These are phyloP conservation scores for Drosophila demipolita DNA, from an alignment of 2,888 invertebrate genomes.

Conservation along the genomic window DNA sequence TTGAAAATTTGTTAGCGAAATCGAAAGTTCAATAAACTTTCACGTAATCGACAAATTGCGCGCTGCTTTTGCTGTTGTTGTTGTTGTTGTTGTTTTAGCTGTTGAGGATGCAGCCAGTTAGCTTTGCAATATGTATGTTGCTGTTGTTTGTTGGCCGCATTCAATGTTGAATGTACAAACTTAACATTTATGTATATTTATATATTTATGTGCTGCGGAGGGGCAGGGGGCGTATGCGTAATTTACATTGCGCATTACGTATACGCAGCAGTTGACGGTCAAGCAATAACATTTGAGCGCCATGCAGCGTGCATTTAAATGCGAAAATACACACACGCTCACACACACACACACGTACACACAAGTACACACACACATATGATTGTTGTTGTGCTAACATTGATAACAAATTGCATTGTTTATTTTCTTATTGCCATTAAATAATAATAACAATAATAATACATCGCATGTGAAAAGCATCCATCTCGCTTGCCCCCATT, in stretches of 20 bases:
- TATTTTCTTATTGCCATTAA: slow-evolving; percentile 43
- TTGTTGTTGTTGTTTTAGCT: slow-evolving; percentile 8
- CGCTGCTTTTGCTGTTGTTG: slow-evolving; percentile 10
- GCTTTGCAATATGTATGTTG: slow-evolving; percentile 32
- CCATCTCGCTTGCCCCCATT: neutral
- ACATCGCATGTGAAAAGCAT: neutral
- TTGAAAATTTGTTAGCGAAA: slow-evolving; percentile 77
- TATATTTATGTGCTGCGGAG: slow-evolving; percentile 13
- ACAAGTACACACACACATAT: neutral
- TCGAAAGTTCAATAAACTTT: slow-evolving; percentile 84
- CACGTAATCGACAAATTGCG: slow-evolving; percentile 69
- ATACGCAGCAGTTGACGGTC: slow-evolving; percentile 57
- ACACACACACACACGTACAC: neutral
- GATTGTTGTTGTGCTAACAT: slow-evolving; percentile 32
- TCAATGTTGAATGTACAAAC: slow-evolving; percentile 48
- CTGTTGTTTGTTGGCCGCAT: slow-evolving; percentile 52
- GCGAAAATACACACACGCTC: slow-evolving; percentile 17
- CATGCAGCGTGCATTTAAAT: slow-evolving; percentile 28
- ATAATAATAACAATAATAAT: neutral
- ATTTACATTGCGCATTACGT: slow-evolving; percentile 48
- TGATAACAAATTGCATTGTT: slow-evolving; percentile 55
- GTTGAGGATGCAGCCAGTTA: slow-evolving; percentile 30
- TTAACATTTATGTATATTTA: neutral
- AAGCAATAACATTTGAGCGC: slow-evolving; percentile 52
- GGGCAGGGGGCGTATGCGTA: slow-evolving; percentile 50